Evolutionary conservation across 1,140 invertebrate species (phyloP).

Genomic region (Ganaspis sp.): DNA sequence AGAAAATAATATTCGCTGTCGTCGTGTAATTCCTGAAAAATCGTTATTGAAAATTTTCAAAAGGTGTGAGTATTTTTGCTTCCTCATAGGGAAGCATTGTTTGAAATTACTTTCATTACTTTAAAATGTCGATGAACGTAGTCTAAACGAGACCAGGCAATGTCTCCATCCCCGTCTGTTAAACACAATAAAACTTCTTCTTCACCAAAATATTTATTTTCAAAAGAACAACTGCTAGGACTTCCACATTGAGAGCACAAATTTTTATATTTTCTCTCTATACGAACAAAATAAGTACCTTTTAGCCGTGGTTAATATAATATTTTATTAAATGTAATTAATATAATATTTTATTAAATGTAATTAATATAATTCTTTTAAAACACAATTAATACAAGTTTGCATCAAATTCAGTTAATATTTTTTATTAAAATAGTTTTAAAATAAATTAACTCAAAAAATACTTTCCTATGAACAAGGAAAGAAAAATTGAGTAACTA

Average conservation of each 20-base stretch:
- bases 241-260: constrained; percentile 83
- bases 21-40: constrained; percentile 39
- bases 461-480: too few species aligned
- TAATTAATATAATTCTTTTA: too few species aligned
- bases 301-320: too few species aligned
- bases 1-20: constrained; percentile 81
- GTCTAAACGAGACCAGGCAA: constrained; percentile 86
- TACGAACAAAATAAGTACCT: too few species aligned
- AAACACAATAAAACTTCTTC: constrained; percentile 88
- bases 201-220: constrained; percentile 88
- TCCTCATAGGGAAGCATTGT: too few species aligned
- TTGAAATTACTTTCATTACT: constrained; percentile 18
- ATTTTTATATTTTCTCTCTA: constrained; percentile 82
- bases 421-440: too few species aligned
- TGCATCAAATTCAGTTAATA: too few species aligned
- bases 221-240: constrained; percentile 79
- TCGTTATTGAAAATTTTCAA: not conserved
- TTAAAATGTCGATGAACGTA: constrained; percentile 81
- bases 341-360: too few species aligned
- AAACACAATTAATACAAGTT: too few species aligned
- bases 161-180: constrained; percentile 84
- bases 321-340: too few species aligned
- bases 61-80: not conserved
- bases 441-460: too few species aligned
- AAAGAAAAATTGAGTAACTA: not conserved